Conservation (phyloP, 2,797 vertebrate genomes). For the Sphenodon punctatus region DNA sequence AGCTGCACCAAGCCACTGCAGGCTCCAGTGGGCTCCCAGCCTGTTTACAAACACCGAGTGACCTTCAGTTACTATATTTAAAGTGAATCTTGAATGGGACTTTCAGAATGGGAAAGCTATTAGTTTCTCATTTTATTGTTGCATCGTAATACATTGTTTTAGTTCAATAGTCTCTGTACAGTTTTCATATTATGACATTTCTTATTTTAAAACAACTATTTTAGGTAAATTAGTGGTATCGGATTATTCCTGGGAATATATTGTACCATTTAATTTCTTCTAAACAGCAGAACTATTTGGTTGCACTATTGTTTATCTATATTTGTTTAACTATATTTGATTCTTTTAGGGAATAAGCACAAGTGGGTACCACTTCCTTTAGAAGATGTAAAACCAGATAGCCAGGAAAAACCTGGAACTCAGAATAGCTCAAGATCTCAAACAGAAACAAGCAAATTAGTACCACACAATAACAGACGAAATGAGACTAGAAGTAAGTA, state of each 20-base stretch:
- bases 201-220: background rate
- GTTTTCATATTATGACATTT: background rate
- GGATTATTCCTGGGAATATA: background rate
- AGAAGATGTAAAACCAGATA: constrained; percentile 82
- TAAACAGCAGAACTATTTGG: background rate
- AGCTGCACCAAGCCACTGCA: no score
- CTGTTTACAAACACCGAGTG: no score
- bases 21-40: no score
- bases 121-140: background rate
- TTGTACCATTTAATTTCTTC: background rate
- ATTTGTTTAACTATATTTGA: constrained; percentile 31
- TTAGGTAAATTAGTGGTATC: background rate
- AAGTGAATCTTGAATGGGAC: background rate
- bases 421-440: constrained; percentile 69
- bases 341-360: constrained; percentile 86
- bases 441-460: constrained; percentile 73
- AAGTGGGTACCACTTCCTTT: constrained; percentile 90
- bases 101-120: background rate
- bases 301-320: background rate
- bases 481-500: constrained; percentile 86
- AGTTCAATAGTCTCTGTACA: background rate
- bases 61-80: background rate
- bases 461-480: constrained; percentile 79
- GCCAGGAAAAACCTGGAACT: constrained; percentile 74
- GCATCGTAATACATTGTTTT: background rate